These are phyloP conservation scores for Prolemur simus DNA, from an alignment of 2,113 vertebrate genomes.

Conservation along the genomic window DNA sequence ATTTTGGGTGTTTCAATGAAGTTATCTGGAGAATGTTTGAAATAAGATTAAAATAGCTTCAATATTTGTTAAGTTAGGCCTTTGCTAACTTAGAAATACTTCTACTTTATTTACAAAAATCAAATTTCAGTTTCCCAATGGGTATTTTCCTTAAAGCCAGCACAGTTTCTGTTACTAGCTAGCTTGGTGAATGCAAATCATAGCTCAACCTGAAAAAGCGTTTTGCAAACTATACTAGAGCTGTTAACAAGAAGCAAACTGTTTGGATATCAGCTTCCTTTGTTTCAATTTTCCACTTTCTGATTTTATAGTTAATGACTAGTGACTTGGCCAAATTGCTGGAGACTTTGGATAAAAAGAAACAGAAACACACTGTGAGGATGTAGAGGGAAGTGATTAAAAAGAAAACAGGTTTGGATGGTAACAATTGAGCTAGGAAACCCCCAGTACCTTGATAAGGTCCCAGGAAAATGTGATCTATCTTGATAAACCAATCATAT, in stretches of 20 bases:
- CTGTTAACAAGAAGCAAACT: neutral
- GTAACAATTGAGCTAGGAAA: neutral
- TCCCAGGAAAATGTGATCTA: neutral
- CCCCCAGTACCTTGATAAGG: neutral
- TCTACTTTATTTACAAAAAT: neutral
- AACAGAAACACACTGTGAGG: neutral
- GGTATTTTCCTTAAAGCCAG: neutral
- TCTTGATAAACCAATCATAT: neutral
- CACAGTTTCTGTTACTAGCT: neutral
- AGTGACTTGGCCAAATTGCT: neutral
- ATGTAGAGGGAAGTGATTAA: neutral
- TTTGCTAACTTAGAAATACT: neutral
- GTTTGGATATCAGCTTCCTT: neutral
- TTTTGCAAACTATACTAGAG: neutral
- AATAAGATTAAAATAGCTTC: slow-evolving; percentile 8
- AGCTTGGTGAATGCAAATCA: neutral
- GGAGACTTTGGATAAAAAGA: neutral
- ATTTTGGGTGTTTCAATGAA: neutral
- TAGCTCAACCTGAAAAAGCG: neutral
- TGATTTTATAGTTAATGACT: neutral
- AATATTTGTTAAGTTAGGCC: neutral
- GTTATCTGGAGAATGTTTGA: neutral
- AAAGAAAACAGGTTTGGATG: neutral
- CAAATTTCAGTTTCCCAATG: neutral
- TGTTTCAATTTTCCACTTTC: neutral